Conservation (phyloP, 2,113 vertebrate genomes). For the Psittacula cyanocephala region DNA sequence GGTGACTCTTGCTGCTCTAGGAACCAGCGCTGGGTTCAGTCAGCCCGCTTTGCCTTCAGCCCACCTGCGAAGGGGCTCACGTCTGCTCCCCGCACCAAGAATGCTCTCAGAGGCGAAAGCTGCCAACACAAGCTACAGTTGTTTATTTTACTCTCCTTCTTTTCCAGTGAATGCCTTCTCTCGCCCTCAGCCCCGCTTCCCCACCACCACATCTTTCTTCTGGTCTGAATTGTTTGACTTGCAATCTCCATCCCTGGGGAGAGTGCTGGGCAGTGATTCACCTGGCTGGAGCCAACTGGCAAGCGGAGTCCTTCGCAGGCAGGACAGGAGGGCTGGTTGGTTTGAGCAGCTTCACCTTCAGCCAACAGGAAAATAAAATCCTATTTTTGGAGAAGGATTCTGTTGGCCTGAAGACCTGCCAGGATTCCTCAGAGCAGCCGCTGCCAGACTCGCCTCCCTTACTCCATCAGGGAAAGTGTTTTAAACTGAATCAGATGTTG, state of each 20-base stretch:
- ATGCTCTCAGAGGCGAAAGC: background rate
- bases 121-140: conserved; percentile 56
- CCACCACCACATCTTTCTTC: background rate
- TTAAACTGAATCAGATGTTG: conserved; percentile 64
- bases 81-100: background rate
- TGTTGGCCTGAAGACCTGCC: conserved; percentile 48
- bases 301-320: conserved; percentile 54
- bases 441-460: conserved; percentile 68
- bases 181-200: background rate
- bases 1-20: background rate
- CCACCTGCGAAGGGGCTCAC: background rate
- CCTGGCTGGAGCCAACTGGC: conserved; percentile 66
- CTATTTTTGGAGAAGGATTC: conserved; percentile 75
- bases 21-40: background rate
- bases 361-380: conserved; percentile 77
- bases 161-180: conserved; percentile 33
- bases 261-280: conserved; percentile 42
- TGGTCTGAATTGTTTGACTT: conserved; percentile 38
- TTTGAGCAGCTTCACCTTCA: conserved; percentile 54
- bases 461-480: conserved; percentile 46
- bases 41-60: background rate
- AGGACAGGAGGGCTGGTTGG: conserved; percentile 60
- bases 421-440: conserved; percentile 52
- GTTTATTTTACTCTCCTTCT: conserved; percentile 37
- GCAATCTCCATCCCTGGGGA: conserved; percentile 33